Evolutionary conservation across 1,140 invertebrate genomes (phyloP).

Genomic region (Aleiodes sp.): DNA sequence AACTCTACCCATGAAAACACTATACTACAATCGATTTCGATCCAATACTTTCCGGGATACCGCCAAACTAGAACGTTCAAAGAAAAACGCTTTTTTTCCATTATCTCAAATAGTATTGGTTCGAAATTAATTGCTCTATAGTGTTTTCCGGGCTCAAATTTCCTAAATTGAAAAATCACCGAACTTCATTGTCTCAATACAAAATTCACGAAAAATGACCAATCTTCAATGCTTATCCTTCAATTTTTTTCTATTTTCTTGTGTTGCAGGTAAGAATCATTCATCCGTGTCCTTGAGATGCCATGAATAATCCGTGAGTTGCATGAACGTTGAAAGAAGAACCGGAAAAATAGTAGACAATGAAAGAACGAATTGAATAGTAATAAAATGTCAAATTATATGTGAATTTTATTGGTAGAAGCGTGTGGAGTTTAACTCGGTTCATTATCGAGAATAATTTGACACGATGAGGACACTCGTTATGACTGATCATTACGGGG

Average conservation of each 20-base stretch:
- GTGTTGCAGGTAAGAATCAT: slow-evolving; percentile 48
- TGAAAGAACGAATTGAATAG: not conserved
- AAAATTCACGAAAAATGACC: no score
- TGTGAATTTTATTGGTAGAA: not conserved
- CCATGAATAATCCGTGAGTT: slow-evolving; percentile 14
- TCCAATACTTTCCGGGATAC: no score
- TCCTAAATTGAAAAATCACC: no score
- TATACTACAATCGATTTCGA: no score
- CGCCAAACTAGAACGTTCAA: no score
- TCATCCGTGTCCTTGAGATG: slow-evolving; percentile 3
- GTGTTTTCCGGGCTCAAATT: no score
- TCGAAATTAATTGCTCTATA: no score
- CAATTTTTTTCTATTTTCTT: slow-evolving; percentile 32
- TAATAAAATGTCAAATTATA: not conserved
- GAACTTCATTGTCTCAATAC: no score
- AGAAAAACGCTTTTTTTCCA: no score
- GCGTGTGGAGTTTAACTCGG: not conserved
- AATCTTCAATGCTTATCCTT: not conserved
- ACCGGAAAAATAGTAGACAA: no score
- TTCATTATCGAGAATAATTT: slow-evolving; percentile 35
- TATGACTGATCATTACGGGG: slow-evolving; percentile 50
- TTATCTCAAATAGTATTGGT: no score
- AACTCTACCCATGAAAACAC: no score
- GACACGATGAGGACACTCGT: slow-evolving; percentile 45
- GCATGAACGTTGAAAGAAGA: not conserved